These are phyloP conservation scores for Diarsia rubi DNA, from an alignment of 2,888 invertebrate genomes.

Conservation along the genomic window DNA sequence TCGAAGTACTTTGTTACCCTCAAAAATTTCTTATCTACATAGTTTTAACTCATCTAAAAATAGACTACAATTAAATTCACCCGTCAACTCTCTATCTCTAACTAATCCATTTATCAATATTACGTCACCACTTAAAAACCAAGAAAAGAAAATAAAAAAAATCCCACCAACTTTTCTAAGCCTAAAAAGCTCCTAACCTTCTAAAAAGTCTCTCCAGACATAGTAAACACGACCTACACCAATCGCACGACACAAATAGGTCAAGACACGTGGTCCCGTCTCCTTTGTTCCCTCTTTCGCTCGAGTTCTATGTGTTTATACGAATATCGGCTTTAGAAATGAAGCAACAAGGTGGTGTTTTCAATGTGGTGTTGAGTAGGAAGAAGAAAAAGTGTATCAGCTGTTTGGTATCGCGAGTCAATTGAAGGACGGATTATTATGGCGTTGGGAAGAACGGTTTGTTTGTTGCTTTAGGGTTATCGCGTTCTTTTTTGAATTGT, in stretches of 20 bases:
- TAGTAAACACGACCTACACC: conserved; percentile 77
- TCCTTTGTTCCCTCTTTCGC: conserved; percentile 72
- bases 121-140: neutral
- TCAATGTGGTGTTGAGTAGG: conserved; percentile 27
- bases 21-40: neutral
- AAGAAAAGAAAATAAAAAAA: conserved; percentile 4
- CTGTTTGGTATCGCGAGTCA: conserved; percentile 67
- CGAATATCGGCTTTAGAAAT: conserved; percentile 51
- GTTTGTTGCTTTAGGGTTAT: conserved; percentile 49
- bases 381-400: conserved; percentile 69
- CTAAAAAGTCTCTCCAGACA: conserved; percentile 61
- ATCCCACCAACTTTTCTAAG: conserved; percentile 25
- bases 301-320: conserved; percentile 47
- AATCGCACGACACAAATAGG: conserved; percentile 80
- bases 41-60: neutral
- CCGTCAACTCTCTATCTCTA: neutral
- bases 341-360: conserved; percentile 40
- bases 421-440: conserved; percentile 67
- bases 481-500: conserved; percentile 25
- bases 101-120: neutral
- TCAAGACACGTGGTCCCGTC: conserved; percentile 78
- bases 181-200: conserved; percentile 47
- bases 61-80: neutral
- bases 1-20: neutral
- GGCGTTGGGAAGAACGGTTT: conserved; percentile 54